Conservation (phyloP, 2,797 vertebrate genomes). For the Thalassophryne amazonica region DNA sequence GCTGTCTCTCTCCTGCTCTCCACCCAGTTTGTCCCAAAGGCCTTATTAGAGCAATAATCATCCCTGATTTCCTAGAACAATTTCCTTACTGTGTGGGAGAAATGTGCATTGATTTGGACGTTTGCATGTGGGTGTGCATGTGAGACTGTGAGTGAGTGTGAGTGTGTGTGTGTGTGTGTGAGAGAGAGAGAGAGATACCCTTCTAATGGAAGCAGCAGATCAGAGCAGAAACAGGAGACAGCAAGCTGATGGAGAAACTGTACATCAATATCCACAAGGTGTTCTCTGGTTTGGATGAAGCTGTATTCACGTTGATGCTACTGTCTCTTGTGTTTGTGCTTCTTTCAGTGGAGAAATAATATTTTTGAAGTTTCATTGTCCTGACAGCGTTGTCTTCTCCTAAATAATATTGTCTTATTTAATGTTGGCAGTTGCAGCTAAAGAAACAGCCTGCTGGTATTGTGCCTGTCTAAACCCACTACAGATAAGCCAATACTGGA, state of each 20-base stretch:
- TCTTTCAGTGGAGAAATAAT: background rate
- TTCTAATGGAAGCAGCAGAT: conserved; percentile 43
- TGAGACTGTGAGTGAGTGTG: conserved; percentile 5
- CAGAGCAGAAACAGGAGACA: conserved; percentile 15
- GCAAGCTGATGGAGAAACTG: conserved; percentile 11
- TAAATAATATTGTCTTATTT: background rate
- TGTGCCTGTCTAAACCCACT: conserved; percentile 52
- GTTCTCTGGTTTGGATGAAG: background rate
- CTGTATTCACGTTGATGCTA: conserved; percentile 1
- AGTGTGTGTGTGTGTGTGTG: background rate
- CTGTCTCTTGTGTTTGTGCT: background rate
- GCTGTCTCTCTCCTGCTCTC: conserved; percentile 2
- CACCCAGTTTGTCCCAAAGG: conserved; percentile 5
- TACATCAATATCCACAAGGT: conserved; percentile 19
- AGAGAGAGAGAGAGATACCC: no score
- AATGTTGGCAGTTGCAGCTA: conserved; percentile 8
- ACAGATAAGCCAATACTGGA: conserved; percentile 50
- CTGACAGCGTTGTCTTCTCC: background rate
- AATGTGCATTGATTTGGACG: no score
- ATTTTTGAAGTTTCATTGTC: background rate
- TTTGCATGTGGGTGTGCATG: conserved; percentile 3
- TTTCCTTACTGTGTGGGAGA: conserved; percentile 58
- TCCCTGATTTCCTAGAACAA: conserved; percentile 50
- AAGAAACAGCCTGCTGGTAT: conserved; percentile 25
- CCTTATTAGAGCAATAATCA: conserved; percentile 50